Conservation (phyloP, 2,797 vertebrate species). For the Threskiornis aethiopicus region DNA sequence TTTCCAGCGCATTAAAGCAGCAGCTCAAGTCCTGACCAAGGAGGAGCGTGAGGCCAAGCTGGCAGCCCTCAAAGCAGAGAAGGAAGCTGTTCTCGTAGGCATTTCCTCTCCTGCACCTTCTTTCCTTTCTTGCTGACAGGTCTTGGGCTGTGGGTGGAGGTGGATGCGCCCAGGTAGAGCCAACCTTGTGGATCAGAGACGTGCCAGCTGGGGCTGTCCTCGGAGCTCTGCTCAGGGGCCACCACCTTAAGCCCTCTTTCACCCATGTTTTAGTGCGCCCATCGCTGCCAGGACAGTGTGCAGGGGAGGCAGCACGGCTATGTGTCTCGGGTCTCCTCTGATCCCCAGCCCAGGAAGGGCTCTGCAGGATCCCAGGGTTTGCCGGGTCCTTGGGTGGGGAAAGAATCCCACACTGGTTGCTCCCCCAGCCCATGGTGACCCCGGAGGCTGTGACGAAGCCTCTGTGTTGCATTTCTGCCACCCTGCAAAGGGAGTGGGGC, state of each 20-base stretch:
- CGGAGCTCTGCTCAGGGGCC: not conserved
- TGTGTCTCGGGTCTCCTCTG: not conserved
- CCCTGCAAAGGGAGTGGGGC: not conserved
- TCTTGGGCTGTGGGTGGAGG: fast-evolving
- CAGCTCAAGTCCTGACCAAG: constrained; percentile 62
- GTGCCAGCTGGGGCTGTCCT: not conserved
- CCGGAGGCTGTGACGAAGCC: not conserved
- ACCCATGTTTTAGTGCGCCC: fast-evolving
- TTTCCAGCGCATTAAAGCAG: constrained; percentile 75
- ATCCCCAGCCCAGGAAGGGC: not conserved
- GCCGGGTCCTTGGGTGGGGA: fast-evolving
- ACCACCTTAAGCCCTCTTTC: not conserved
- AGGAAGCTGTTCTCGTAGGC: constrained; percentile 68
- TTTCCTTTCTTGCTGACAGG: not conserved
- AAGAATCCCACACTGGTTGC: not conserved
- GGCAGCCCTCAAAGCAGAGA: constrained; percentile 71
- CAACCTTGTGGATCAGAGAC: not conserved
- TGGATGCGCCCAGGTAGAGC: not conserved
- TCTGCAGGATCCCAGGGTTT: not conserved
- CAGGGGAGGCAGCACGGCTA: not conserved
- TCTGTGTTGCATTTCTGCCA: not conserved
- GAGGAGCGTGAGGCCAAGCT: constrained; percentile 62
- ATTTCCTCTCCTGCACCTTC: not conserved
- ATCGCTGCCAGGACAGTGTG: fast-evolving
- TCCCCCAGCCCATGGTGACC: not conserved